Evolutionary conservation across 2,797 vertebrate genomes (phyloP).

Genomic region (Cryptoblepharus egeriae): DNA sequence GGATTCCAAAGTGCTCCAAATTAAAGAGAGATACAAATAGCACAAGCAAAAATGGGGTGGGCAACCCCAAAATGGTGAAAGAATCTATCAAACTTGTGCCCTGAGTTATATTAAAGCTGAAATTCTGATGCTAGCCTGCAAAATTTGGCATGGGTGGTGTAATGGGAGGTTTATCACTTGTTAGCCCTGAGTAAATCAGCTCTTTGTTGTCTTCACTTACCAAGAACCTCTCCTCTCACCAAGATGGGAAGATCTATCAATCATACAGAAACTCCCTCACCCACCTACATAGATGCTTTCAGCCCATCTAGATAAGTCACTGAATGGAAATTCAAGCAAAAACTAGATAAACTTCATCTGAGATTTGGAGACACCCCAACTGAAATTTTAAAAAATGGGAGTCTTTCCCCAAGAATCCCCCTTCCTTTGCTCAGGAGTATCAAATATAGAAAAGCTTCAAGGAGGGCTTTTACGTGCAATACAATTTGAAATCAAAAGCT

Average conservation of each 20-base stretch:
- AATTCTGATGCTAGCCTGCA: neutral
- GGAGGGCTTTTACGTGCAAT: too few relatives aligned
- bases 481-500: neutral
- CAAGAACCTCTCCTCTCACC: neutral
- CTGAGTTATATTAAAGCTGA: too few relatives aligned
- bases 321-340: neutral
- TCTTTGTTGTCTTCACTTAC: neutral
- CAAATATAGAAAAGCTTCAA: neutral
- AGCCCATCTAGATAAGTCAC: neutral
- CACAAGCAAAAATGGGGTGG: neutral
- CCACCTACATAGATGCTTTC: neutral
- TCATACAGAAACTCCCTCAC: neutral
- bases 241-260: neutral
- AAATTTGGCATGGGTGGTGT: neutral
- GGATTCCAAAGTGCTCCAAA: neutral
- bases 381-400: neutral
- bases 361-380: neutral
- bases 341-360: neutral
- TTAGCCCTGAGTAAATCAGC: neutral
- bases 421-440: neutral
- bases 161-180: neutral
- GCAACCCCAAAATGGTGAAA: neutral
- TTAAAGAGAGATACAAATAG: neutral
- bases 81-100: too few relatives aligned
- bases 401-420: neutral